Evolutionary conservation across 35 echinoderm and acorn worm genomes (phyloP).

Genomic region (Apostichopus parvimensis): DNA sequence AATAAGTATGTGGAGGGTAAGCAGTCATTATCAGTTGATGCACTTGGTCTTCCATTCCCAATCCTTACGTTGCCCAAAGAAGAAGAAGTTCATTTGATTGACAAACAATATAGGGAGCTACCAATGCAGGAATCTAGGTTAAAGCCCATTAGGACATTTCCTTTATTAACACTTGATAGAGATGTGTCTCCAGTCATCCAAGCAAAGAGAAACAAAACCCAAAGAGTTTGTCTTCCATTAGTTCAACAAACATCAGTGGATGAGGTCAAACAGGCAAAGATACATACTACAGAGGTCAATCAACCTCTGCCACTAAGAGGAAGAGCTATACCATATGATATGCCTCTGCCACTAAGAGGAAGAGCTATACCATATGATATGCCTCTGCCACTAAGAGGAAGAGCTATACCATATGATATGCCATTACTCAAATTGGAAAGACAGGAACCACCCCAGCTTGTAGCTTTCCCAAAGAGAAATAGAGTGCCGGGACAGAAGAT

Average conservation of each 20-base stretch:
- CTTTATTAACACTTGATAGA: constrained; percentile 28
- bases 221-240: constrained; percentile 13
- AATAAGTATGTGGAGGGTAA: constrained; percentile 9
- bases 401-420: background rate
- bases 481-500: background rate
- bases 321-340: background rate
- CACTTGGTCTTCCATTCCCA: constrained; percentile 32
- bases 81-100: background rate
- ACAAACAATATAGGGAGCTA: background rate
- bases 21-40: background rate
- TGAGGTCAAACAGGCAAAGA: constrained; percentile 25
- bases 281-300: constrained; percentile 1
- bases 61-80: constrained; percentile 4
- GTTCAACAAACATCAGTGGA: constrained; percentile 18
- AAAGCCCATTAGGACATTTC: background rate
- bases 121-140: background rate
- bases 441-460: constrained; percentile 37
- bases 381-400: background rate
- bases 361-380: background rate
- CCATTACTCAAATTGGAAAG: background rate
- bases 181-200: constrained; percentile 34
- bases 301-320: background rate
- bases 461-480: constrained; percentile 1
- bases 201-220: background rate
- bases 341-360: background rate